Evolutionary conservation across 2,113 vertebrate genomes (phyloP).

Genomic region (human): GRCh38 chr2:228845501-228846000

Average conservation of each 20-base stretch:
- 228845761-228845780: conserved; percentile 69
- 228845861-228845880: conserved; percentile 25
- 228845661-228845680: conserved; percentile 57
- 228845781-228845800: conserved; percentile 49
- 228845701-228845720: conserved; percentile 67
- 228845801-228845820: not conserved
- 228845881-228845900: not conserved
- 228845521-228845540: not conserved
- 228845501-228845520: not conserved
- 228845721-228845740: conserved; percentile 53
- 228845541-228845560: not conserved
- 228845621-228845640: conserved; percentile 47
- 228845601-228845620: conserved; percentile 65
- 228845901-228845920: not conserved
- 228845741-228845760: conserved; percentile 75
- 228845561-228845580: not conserved
- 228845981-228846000: not conserved
- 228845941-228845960: not conserved
- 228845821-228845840: not conserved
- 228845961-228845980: not conserved
- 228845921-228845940: not conserved
- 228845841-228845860: not conserved
- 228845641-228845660: conserved; percentile 50
- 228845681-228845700: conserved; percentile 74
- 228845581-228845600: not conserved